Evolutionary conservation across 1,140 invertebrate genomes (phyloP), one percentile per base, ranked within the genome.

Genomic region (Ostrea denselamellosa): DNA sequence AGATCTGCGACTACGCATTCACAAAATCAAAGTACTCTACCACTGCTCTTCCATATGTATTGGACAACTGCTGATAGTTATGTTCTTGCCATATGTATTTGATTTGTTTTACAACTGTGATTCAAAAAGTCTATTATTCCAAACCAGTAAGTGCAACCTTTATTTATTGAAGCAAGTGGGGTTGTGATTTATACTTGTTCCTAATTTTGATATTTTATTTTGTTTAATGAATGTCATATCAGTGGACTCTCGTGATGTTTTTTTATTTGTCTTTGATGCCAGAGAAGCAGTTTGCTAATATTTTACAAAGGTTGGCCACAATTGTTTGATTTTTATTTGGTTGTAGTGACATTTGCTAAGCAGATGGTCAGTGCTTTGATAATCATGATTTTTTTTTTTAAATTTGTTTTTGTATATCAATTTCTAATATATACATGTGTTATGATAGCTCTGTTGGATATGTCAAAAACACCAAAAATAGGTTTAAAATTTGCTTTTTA

Each of bases 271-370:
- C 56, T 77, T 22, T 77, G 22, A 25, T 77, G 28, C 28, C 25
- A 14, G 12, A 25, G 25, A 77, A 34, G 28, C 22, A 34, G 5
- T 28, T 14, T 77, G 14, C 28, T 28, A 28, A 77, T 77, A 14
- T 34, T 34, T 34, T 10, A 28, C 28, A 77, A 12, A 77, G 25
- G 68, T 77, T 10, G 25, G 25, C 25, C 25, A 77, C 28, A 28
- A 28, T 34, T 34, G 9, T 44, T 44, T 8, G 14, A 14, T 34
- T 77, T 71, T 34, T 77, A 77, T 25, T 77, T 12, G 68, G 68
- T 77, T 77, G 68, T 77, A 77, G 68, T 28, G 4, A 77, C 68
- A 77, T 77, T 77, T 77, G 68, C 68, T 77, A 77, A 77, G 68
- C 68, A 77, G 68, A 77, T 77, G 68, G 28, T 25, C 68, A 77